Evolutionary conservation across 2,888 invertebrate genomes (phyloP), one percentile per base, ranked within the genome.

Genomic region (Periphyllus acericola): DNA sequence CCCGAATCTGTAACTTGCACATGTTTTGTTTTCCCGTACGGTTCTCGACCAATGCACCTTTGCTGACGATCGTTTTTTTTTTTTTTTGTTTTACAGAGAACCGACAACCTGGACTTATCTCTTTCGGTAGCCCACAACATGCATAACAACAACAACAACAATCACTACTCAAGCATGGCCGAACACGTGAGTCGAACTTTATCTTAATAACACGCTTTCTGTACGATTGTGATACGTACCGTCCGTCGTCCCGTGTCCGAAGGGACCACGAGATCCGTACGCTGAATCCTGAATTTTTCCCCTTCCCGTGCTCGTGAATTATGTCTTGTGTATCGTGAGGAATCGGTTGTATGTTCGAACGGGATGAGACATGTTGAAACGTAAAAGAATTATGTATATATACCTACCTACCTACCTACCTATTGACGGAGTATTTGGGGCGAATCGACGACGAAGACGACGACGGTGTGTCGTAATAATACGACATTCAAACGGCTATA

Each of bases 51-150:
- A 40, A 55, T 4, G 3, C 60, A 25, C 21, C 25, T 21, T n/a
- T 25, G 19, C 60, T 21, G 21, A 60, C 29, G 29, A 71, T 29
- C 21, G 66, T 66, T 66, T 66, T 66, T 2, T 84, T 87, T 81
- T 90, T 90, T 91, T 91, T 91, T 91, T 91, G 92, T 93, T 92
- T 95, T 95, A 89, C 94, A 95, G 95, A 94, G 95, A 93, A 94
- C 89, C 92, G 95, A 95, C 93, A 95, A 94, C 92, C 93, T 95
- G 91, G 95, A 95, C 91, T 93, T 95, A 91, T 94, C 95, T 90
- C 92, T 95, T 92, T 94, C 94, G 92, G 94, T 94, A 91, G 93
- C 94, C 91, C 93, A 94, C 91, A 90, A 90, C 66, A 90, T 87
- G 87, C 87, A 87, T 34, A 94, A 94, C 92, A 86, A 85, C 72